These are phyloP conservation scores for Menidia beryllina DNA, from an alignment of 2,113 vertebrate genomes.

Conservation along the genomic window DNA sequence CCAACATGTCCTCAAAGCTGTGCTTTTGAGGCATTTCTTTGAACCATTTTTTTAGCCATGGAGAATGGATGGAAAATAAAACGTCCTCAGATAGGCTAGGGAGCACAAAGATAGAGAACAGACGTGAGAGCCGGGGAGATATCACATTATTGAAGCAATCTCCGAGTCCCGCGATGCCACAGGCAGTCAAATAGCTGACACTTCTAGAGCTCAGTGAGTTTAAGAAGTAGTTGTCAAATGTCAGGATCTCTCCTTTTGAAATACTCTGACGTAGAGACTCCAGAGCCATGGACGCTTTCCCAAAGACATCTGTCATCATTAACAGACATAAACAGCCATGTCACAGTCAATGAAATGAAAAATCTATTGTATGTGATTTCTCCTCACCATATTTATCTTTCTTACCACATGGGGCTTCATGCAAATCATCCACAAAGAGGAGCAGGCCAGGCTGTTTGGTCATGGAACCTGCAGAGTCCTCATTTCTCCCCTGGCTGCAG, in stretches of 20 bases:
- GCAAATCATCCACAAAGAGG: constrained; percentile 87
- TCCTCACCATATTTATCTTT: not conserved
- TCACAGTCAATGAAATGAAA: not conserved
- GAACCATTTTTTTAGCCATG: constrained; percentile 81
- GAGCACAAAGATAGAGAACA: constrained; percentile 85
- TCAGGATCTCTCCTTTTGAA: constrained; percentile 72
- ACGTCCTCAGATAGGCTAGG: constrained; percentile 65
- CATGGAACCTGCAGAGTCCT: not conserved
- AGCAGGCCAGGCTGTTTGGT: constrained; percentile 65
- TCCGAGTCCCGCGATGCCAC: constrained; percentile 57
- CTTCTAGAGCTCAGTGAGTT: constrained; percentile 62
- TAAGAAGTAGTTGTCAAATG: constrained; percentile 64
- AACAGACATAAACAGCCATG: constrained; percentile 4
- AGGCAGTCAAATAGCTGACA: constrained; percentile 82
- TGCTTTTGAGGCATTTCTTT: constrained; percentile 66
- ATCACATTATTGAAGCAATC: constrained; percentile 47
- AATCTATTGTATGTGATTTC: not conserved
- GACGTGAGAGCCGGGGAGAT: constrained; percentile 82
- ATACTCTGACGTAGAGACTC: constrained; percentile 86
- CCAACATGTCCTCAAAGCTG: constrained; percentile 63
- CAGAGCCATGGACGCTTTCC: constrained; percentile 75
- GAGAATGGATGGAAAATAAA: constrained; percentile 80
- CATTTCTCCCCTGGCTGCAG: constrained; percentile 19
- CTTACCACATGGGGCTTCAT: constrained; percentile 85
- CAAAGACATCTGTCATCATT: constrained; percentile 73